These are phyloP conservation scores for Stegana nigrithorax DNA, from an alignment of 2,888 invertebrate species.

Conservation along the genomic window DNA sequence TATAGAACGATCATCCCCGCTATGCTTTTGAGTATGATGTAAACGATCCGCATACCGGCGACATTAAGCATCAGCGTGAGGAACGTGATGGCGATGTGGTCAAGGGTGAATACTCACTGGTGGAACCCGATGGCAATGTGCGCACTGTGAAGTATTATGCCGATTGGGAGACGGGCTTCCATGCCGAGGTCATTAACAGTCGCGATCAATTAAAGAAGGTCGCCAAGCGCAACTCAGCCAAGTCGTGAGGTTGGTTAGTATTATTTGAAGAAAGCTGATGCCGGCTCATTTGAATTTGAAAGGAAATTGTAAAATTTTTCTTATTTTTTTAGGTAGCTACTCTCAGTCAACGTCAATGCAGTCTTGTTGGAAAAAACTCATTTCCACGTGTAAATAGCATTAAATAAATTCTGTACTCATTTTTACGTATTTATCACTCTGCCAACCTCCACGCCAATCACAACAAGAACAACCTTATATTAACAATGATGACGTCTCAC, in stretches of 20 bases:
- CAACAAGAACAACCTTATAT: constrained; percentile 30
- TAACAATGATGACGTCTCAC: constrained; percentile 8
- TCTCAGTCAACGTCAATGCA: constrained; percentile 7
- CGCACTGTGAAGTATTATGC: constrained; percentile 81
- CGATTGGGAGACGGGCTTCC: constrained; percentile 84
- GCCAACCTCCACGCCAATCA: constrained; percentile 20
- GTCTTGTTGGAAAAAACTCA: constrained; percentile 26
- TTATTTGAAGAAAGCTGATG: too few relatives aligned
- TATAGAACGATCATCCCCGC: constrained; percentile 75
- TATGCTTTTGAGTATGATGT: constrained; percentile 81
- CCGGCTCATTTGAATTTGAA: not conserved
- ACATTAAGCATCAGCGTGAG: constrained; percentile 80
- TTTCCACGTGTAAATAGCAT: constrained; percentile 50
- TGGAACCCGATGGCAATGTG: constrained; percentile 81
- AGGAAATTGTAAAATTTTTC: constrained; percentile 10
- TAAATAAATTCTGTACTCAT: constrained; percentile 49
- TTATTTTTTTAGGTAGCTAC: constrained; percentile 11
- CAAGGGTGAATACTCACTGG: constrained; percentile 76
- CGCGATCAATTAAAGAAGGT: constrained; percentile 69
- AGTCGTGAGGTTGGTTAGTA: constrained; percentile 46
- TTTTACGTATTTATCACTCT: constrained; percentile 53
- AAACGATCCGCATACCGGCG: constrained; percentile 80
- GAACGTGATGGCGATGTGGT: constrained; percentile 80
- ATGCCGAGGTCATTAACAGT: constrained; percentile 78
- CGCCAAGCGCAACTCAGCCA: constrained; percentile 58